Evolutionary conservation across 2,113 vertebrate species (phyloP).

Genomic region (Callithrix jacchus): DNA sequence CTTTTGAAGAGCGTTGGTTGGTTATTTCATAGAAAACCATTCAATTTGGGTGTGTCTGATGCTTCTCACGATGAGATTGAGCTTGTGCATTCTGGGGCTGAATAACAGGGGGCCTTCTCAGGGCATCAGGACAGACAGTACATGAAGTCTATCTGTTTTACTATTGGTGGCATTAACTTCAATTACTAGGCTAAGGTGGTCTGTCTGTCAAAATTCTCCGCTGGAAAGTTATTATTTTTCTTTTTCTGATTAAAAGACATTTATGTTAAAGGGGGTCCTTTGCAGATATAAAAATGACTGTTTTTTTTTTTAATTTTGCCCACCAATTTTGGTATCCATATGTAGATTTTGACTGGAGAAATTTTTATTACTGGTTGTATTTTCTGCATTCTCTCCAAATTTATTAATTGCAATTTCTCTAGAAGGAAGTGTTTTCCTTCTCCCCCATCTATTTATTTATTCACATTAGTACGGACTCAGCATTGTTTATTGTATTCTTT

Average conservation of each 20-base stretch:
- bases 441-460: neutral
- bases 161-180: neutral
- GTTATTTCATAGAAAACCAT: neutral
- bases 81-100: neutral
- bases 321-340: neutral
- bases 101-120: accelerated
- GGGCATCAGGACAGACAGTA: neutral
- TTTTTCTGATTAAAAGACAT: neutral
- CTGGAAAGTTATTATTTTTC: neutral
- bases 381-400: neutral
- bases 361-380: neutral
- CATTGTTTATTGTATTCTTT: neutral
- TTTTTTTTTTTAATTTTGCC: neutral
- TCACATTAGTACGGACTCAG: neutral
- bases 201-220: neutral
- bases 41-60: neutral
- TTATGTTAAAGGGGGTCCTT: neutral
- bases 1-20: neutral
- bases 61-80: neutral
- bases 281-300: neutral
- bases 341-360: neutral
- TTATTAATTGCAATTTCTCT: neutral
- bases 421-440: neutral
- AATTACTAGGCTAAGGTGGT: neutral
- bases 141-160: neutral